Evolutionary conservation across 2,888 invertebrate species (phyloP).

Genomic region (Anthoptus insignis): DNA sequence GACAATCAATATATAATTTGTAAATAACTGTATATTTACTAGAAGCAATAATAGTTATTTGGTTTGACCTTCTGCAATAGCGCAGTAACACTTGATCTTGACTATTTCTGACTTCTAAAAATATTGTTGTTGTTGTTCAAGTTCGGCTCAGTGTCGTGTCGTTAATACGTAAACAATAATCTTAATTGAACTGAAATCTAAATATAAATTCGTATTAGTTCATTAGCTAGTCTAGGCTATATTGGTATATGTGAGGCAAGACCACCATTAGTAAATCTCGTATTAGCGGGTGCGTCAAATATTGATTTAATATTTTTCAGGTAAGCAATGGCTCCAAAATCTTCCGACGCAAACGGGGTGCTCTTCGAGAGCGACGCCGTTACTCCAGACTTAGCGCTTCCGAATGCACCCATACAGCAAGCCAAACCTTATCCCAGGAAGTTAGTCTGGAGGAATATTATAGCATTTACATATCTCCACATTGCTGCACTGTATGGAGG

Average conservation of each 20-base stretch:
- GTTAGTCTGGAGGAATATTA: slow-evolving; percentile 94
- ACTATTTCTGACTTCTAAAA: neutral
- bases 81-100: neutral
- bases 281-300: neutral
- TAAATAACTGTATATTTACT: too few species aligned
- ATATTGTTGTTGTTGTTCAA: neutral
- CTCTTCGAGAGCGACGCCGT: slow-evolving; percentile 80
- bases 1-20: too few species aligned
- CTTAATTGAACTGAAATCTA: too few species aligned
- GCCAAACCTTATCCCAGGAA: slow-evolving; percentile 86
- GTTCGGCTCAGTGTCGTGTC: neutral
- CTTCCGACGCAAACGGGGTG: slow-evolving; percentile 76
- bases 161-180: neutral
- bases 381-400: slow-evolving; percentile 77
- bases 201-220: too few species aligned
- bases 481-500: slow-evolving; percentile 91
- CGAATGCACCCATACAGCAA: slow-evolving; percentile 68
- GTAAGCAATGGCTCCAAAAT: slow-evolving; percentile 77
- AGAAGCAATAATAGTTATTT: neutral
- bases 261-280: neutral
- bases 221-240: too few species aligned
- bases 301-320: slow-evolving; percentile 50
- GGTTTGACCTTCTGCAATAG: neutral
- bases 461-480: slow-evolving; percentile 93
- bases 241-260: too few species aligned